These are phyloP conservation scores for Apamea epomidion DNA, from an alignment of 2,888 invertebrate species.

Conservation along the genomic window DNA sequence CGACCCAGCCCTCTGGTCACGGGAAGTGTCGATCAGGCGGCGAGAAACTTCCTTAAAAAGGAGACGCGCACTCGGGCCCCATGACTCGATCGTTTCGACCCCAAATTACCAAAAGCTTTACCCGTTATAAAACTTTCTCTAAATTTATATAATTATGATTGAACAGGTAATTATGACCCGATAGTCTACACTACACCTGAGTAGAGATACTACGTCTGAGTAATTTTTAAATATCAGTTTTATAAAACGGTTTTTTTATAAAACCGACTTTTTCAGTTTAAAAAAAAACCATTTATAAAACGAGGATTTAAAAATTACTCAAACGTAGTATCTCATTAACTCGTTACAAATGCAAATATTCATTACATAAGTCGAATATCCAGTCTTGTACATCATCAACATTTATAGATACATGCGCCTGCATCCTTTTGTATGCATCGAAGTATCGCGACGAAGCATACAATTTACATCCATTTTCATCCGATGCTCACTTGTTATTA, in stretches of 20 bases:
- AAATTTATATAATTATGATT: background rate
- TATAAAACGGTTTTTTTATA: background rate
- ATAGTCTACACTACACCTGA: too few relatives aligned
- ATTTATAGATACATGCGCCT: conserved; percentile 10
- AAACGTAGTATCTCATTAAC: background rate
- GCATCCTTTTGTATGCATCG: conserved; percentile 47
- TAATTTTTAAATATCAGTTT: background rate
- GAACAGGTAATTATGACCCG: background rate
- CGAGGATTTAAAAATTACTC: background rate
- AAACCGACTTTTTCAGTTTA: too few relatives aligned
- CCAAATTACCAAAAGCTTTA: background rate
- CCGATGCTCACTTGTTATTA: conserved; percentile 44
- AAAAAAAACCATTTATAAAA: background rate
- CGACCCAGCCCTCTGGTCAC: too few relatives aligned
- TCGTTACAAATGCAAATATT: conserved; percentile 27
- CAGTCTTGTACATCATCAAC: conserved; percentile 13
- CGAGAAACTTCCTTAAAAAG: too few relatives aligned
- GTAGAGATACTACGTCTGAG: background rate
- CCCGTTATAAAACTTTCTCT: background rate
- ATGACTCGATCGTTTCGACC: too few relatives aligned
- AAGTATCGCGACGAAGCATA: conserved; percentile 33
- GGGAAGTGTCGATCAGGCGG: too few relatives aligned
- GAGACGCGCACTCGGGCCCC: too few relatives aligned
- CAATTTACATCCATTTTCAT: conserved; percentile 52
- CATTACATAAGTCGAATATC: background rate